A percentile compares a stretch with the other conserved stretches of the same genome.
Conservation (phyloP, 2,797 vertebrate genomes). For the Margarornis squamiger region DNA sequence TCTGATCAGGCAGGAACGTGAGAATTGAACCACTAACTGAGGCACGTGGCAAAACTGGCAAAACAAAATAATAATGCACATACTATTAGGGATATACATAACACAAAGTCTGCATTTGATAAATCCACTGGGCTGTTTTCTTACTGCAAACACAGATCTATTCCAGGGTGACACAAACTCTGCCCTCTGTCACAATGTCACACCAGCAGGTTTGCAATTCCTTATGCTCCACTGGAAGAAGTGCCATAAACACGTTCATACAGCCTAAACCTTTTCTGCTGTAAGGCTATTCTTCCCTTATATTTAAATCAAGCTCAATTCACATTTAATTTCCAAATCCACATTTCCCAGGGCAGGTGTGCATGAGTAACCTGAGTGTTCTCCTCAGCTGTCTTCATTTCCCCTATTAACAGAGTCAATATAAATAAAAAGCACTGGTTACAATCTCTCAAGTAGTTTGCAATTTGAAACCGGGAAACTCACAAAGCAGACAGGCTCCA, state of each 20-base stretch:
- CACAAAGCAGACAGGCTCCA: not conserved
- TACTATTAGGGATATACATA: not conserved
- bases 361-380: constrained; percentile 12
- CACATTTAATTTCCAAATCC: not conserved
- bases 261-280: not conserved
- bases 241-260: not conserved
- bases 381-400: constrained; percentile 22
- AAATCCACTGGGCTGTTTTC: not conserved
- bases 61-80: too few relatives aligned
- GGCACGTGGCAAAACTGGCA: not conserved
- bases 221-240: not conserved
- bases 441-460: not conserved
- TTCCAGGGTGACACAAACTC: not conserved
- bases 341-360: not conserved
- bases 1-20: not conserved
- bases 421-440: not conserved
- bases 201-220: not conserved
- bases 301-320: not conserved
- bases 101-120: not conserved
- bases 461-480: not conserved
- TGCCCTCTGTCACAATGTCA: not conserved
- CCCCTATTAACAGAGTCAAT: constrained; percentile 40
- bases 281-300: not conserved
- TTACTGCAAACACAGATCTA: not conserved
- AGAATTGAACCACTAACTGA: not conserved